phyloP scores from a whole-genome alignment of 30 jellyfish, hydroid and myxozoan species.

The Sanderia malayensis region DNA sequence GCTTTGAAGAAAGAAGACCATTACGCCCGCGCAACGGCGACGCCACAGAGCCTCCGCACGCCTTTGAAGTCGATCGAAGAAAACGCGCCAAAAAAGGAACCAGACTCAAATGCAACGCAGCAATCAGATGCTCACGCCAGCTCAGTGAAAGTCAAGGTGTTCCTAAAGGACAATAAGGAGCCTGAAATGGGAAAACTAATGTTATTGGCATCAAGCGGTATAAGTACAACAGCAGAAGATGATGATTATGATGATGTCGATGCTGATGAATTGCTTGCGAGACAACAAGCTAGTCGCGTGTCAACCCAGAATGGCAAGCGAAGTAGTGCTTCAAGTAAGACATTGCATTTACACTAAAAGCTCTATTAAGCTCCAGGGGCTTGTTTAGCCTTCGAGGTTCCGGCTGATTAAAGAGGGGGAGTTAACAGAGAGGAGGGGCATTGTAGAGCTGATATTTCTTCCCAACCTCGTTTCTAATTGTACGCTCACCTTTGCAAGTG shows the following conservation, averaged over 20 bases:
- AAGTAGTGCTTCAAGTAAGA: constrained; percentile 36
- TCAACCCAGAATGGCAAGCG: constrained; percentile 20
- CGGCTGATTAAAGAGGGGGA: no score
- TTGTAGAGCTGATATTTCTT: no score
- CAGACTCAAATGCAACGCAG: no score
- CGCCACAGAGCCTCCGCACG: background rate
- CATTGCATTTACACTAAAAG: no score
- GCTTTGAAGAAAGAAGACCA: background rate
- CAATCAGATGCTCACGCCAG: background rate
- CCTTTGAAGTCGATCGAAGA: background rate
- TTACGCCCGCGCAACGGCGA: background rate
- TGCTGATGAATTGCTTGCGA: background rate
- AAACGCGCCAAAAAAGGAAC: background rate
- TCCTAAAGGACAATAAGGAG: constrained; percentile 62
- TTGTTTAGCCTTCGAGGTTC: no score
- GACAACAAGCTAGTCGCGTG: constrained; percentile 5
- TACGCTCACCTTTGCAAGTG: no score
- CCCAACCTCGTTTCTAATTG: no score
- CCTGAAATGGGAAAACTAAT: constrained; percentile 71
- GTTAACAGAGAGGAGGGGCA: no score
- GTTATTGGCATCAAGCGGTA: constrained; percentile 81
- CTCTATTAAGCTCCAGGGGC: no score
- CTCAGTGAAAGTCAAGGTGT: constrained; percentile 64
- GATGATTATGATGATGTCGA: constrained; percentile 37
- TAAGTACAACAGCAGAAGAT: constrained; percentile 34